Base-by-base conservation (phyloP, 2,888 invertebrate species). In the Lasioglossum villosulum region DNA sequence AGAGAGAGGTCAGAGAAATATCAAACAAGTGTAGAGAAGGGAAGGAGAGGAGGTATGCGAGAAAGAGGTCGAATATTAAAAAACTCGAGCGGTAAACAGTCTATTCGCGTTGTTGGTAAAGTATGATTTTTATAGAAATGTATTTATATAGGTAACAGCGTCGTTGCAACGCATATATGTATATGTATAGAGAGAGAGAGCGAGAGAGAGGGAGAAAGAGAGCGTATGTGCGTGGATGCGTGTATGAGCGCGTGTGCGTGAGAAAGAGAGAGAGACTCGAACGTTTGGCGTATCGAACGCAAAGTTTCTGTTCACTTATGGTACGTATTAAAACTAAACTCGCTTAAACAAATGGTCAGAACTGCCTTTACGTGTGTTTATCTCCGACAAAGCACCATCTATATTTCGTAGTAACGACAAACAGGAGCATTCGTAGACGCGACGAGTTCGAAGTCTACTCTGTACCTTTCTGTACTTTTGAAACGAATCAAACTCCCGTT, bases 41-140 rank as follows among this genome's bases (percentile, higher is more conserved):
- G 39, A 39, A 70, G 30, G 48, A 71, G 34, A 30, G 14, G 4
- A 52, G 42, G 59, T 34, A 59, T 10, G 63, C 19, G 83, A 75
- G 16, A 45, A 68, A 72, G 59, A 30, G 27, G 45, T 42, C 27
- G 72, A 48, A 73, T 19, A 30, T 8, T 19, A 73, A 73, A 4
- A 30, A 73, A 73, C 27, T 37, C 52, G 45, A 76, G 70, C 27
- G 70, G 66, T 80, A 77, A 68, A 70, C 56, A 48, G 84, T 80
- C 80, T 39, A 85, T 80, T 73, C n/a, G 48, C 68, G 66, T 83
- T 74, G 84, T 85, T 83, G 80, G 83, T 73, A 70, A 68, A 84
- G 76, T 85, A 84, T 79, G 80, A 84, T 84, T 85, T 85, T 85
- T 84, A 85, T 85, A 85, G 85, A 84, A 80, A 48, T 83, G 75